Percentiles rank a stretch among this genome's conserved stretches.
Conservation (phyloP, 2,113 vertebrate species). For the Pseudolaguvia tuberculata region DNA sequence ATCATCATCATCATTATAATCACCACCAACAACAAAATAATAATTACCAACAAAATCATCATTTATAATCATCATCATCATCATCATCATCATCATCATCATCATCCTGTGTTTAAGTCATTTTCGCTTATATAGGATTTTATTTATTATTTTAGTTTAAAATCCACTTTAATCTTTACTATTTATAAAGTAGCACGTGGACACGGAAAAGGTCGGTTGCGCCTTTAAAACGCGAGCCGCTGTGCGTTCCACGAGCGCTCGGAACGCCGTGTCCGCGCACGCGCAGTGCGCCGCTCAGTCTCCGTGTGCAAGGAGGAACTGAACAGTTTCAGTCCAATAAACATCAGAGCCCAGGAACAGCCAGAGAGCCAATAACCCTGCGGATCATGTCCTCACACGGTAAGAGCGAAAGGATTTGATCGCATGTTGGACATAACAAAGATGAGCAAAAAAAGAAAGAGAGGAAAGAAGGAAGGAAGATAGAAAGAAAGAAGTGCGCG, state of each 20-base stretch:
- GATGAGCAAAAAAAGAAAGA: neutral
- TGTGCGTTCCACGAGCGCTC: neutral
- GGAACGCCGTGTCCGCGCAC: constrained; percentile 18
- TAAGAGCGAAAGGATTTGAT: neutral
- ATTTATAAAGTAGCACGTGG: too few relatives aligned
- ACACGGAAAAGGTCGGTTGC: neutral
- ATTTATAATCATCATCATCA: too few relatives aligned
- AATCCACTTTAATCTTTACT: too few relatives aligned
- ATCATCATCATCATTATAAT: too few relatives aligned
- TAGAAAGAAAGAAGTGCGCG: neutral
- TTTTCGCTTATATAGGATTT: too few relatives aligned
- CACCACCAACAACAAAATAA: too few relatives aligned
- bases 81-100: too few relatives aligned
- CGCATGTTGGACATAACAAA: too few relatives aligned
- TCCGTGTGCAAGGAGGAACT: constrained; percentile 9
- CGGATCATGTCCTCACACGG: constrained; percentile 14
- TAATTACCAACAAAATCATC: too few relatives aligned
- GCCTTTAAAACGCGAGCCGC: neutral
- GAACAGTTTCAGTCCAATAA: neutral
- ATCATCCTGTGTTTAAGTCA: too few relatives aligned
- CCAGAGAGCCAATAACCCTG: neutral
- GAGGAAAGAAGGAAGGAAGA: too few relatives aligned
- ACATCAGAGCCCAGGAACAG: neutral
- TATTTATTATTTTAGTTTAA: too few relatives aligned
- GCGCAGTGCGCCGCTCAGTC: constrained; percentile 4